phyloP scores from a whole-genome alignment of 1,140 invertebrate species.

The Zaprionus lachaisei region DNA sequence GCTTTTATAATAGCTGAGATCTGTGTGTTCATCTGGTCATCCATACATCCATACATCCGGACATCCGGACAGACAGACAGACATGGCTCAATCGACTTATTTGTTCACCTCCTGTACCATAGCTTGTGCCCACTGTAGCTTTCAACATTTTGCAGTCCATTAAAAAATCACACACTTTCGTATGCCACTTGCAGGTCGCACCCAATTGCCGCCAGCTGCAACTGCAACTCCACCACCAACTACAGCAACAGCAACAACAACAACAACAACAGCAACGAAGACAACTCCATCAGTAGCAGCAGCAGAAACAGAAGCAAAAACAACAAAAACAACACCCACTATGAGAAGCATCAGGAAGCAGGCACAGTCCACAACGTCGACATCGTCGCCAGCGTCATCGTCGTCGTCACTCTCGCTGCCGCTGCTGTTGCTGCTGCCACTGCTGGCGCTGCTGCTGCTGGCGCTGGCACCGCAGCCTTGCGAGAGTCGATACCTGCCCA shows the following conservation, averaged over 20 bases:
- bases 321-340: constrained; percentile 35
- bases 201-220: constrained; percentile 20
- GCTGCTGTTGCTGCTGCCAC: constrained; percentile 41
- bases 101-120: not conserved
- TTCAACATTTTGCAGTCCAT: constrained; percentile 16
- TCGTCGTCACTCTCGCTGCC: constrained; percentile 23
- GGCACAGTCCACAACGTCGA: constrained; percentile 9
- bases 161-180: constrained; percentile 35
- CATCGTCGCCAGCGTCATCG: not conserved
- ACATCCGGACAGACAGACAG: too few species aligned
- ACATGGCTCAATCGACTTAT: too few species aligned
- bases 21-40: too few species aligned
- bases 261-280: constrained; percentile 11
- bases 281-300: constrained; percentile 32
- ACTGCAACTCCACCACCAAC: constrained; percentile 14
- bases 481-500: constrained; percentile 86
- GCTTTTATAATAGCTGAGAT: too few species aligned
- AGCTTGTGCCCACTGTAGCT: not conserved
- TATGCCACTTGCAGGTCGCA: constrained; percentile 16
- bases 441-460: constrained; percentile 68
- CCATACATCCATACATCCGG: too few species aligned
- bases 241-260: constrained; percentile 8
- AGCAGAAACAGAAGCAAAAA: constrained; percentile 30
- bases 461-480: constrained; percentile 67
- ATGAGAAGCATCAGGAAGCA: constrained; percentile 46